phyloP scores from a whole-genome alignment of 2,113 vertebrate genomes.

The Atlantisia rogersi region DNA sequence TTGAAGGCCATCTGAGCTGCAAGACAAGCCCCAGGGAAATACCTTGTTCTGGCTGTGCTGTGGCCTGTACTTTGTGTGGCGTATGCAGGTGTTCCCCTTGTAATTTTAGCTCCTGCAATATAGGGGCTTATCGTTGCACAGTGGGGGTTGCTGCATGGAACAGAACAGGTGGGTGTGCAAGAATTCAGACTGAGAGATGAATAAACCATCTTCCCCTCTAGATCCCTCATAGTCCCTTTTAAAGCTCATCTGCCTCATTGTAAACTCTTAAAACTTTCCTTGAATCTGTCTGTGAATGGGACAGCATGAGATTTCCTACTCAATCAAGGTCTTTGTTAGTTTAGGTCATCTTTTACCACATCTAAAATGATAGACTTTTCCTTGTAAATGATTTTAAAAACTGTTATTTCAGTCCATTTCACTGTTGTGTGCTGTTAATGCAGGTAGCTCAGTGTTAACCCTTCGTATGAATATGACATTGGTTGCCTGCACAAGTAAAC shows the following conservation, averaged over 20 bases:
- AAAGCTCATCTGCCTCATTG: background rate
- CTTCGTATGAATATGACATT: background rate
- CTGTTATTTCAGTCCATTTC: background rate
- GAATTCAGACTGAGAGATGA: background rate
- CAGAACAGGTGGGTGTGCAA: constrained; percentile 29
- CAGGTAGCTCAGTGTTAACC: background rate
- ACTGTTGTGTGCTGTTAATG: background rate
- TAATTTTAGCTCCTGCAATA: constrained; percentile 40
- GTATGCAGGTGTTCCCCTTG: background rate
- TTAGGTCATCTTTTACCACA: background rate
- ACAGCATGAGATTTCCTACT: background rate
- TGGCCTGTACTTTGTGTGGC: constrained; percentile 32
- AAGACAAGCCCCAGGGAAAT: background rate
- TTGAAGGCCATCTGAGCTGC: background rate
- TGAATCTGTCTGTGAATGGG: background rate
- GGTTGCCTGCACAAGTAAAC: background rate
- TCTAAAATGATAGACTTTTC: background rate
- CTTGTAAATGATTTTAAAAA: background rate
- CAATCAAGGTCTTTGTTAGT: background rate
- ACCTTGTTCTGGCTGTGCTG: background rate
- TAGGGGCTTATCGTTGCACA: background rate
- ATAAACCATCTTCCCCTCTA: background rate
- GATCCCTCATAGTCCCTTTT: background rate
- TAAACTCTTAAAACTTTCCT: background rate
- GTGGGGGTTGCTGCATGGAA: background rate